A percentile compares a stretch with the other conserved stretches of the same genome.
Conservation (phyloP, 2,797 vertebrate genomes). For the Chiroxiphia lanceolata region DNA sequence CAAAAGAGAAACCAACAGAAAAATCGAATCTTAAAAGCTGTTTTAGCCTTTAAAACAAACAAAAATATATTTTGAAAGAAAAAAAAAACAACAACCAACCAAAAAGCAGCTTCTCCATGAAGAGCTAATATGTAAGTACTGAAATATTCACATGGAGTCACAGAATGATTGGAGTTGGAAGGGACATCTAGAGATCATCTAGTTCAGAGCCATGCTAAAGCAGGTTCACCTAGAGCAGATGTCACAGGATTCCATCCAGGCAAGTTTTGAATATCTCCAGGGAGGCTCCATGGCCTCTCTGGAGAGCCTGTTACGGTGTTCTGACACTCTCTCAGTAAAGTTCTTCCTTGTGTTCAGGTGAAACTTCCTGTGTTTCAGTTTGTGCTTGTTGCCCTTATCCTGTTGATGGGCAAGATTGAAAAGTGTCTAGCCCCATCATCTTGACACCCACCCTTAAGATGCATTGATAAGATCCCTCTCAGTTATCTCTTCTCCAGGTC, state of each 20-base stretch:
- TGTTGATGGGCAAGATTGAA: neutral
- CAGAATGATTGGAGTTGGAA: too few relatives aligned
- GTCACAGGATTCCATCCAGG: neutral
- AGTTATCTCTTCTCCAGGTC: neutral
- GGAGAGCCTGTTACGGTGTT: neutral
- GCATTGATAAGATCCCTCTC: neutral
- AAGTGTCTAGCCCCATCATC: neutral
- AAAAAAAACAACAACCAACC: neutral
- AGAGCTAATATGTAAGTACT: neutral
- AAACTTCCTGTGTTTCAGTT: neutral
- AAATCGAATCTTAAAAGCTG: neutral
- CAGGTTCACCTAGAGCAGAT: neutral
- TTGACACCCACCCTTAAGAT: neutral
- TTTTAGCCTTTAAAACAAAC: neutral
- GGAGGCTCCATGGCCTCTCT: neutral
- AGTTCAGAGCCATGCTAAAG: neutral
- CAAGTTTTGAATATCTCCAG: neutral
- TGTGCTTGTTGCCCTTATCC: neutral
- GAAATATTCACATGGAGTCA: neutral
- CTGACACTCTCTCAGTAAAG: neutral
- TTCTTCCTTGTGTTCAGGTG: neutral
- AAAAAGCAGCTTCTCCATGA: neutral
- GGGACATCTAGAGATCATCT: neutral
- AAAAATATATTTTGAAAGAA: neutral
- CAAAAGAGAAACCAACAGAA: neutral